Percentiles rank a stretch among this genome's conserved stretches.
phyloP scores from a whole-genome alignment of 2,113 vertebrate species.

The Edolisoma coerulescens region DNA sequence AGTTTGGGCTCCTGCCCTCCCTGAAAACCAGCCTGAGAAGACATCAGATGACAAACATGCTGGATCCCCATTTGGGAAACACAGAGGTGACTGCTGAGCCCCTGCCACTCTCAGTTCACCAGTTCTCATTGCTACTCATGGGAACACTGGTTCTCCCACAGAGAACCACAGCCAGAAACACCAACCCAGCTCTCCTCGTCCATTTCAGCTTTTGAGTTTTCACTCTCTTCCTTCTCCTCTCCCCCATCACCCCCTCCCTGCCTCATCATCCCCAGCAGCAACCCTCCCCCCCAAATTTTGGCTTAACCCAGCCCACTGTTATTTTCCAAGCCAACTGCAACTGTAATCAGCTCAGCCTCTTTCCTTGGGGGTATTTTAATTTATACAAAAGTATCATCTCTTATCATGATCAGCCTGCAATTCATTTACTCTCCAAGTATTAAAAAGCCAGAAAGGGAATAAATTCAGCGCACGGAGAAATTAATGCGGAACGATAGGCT shows the following conservation, averaged over 20 bases:
- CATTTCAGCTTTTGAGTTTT: background rate
- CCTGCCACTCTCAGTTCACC: background rate
- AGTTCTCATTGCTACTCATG: background rate
- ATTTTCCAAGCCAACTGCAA: slow-evolving; percentile 37
- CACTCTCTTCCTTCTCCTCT: background rate
- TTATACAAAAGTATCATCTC: slow-evolving; percentile 59
- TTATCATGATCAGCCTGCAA: slow-evolving; percentile 49
- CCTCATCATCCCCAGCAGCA: background rate
- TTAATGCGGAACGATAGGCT: slow-evolving; percentile 62
- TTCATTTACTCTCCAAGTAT: slow-evolving; percentile 54
- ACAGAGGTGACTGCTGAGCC: fast-evolving
- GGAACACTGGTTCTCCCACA: background rate
- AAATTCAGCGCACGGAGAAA: slow-evolving; percentile 46
- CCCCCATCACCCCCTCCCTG: background rate
- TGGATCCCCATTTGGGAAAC: fast-evolving
- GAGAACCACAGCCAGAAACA: background rate
- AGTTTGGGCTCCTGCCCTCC: background rate
- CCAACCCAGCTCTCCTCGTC: background rate
- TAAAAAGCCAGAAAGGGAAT: slow-evolving; percentile 70
- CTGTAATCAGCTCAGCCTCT: slow-evolving; percentile 7
- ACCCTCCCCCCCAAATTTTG: background rate
- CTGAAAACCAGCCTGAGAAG: background rate
- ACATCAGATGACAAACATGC: background rate
- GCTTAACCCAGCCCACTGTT: background rate
- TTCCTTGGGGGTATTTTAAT: slow-evolving; percentile 53